phyloP scores from a whole-genome alignment of 2,888 invertebrate genomes.

The Plusia festucae region DNA sequence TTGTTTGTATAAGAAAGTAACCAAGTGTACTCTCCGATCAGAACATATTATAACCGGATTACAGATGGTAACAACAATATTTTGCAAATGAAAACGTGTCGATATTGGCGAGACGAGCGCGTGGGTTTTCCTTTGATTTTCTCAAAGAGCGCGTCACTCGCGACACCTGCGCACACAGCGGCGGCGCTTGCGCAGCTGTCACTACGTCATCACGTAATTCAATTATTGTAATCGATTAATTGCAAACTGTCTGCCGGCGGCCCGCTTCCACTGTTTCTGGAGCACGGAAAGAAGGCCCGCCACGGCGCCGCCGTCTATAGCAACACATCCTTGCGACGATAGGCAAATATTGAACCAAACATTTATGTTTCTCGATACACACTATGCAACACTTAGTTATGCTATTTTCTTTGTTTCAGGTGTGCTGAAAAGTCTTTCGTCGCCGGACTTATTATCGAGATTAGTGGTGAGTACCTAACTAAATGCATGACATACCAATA shows the following conservation, averaged over 20 bases:
- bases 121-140: constrained; percentile 84
- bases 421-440: constrained; percentile 13
- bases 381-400: constrained; percentile 56
- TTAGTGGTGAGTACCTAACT: constrained; percentile 31
- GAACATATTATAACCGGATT: constrained; percentile 66
- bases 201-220: constrained; percentile 81
- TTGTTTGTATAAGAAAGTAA: constrained; percentile 57
- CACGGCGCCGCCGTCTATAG: constrained; percentile 40
- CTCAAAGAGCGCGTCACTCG: constrained; percentile 74
- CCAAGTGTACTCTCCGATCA: constrained; percentile 51
- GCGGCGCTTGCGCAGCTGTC: constrained; percentile 83
- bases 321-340: constrained; percentile 63
- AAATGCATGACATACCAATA: not conserved
- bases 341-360: constrained; percentile 58
- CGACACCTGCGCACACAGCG: constrained; percentile 80
- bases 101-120: constrained; percentile 68
- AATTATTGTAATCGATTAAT: constrained; percentile 85
- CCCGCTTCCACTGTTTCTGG: constrained; percentile 71
- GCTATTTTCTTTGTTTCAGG: constrained; percentile 50
- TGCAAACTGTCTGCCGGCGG: constrained; percentile 77
- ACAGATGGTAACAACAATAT: constrained; percentile 77
- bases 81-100: constrained; percentile 76
- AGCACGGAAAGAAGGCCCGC: constrained; percentile 64
- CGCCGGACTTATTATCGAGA: not conserved
- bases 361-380: constrained; percentile 56